Percentiles rank a stretch among this genome's conserved stretches.
These are phyloP conservation scores for Sebastolobus altivelis DNA, from an alignment of 2,797 vertebrate species.

Conservation along the genomic window DNA sequence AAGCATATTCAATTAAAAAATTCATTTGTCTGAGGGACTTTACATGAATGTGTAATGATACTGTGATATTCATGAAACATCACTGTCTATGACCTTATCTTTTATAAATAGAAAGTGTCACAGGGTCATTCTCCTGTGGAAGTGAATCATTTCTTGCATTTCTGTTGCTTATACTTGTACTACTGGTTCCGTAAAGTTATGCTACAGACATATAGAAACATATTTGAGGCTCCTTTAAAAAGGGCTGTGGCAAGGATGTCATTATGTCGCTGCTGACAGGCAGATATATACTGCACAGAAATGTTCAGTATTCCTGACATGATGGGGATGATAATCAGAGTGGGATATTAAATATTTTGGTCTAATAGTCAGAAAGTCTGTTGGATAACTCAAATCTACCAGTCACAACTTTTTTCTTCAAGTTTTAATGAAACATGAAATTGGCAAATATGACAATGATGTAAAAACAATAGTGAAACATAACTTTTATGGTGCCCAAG, in stretches of 20 bases:
- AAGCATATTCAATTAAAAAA: constrained; percentile 70
- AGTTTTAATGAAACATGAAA: background rate
- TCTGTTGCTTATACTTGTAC: background rate
- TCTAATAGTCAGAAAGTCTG: background rate
- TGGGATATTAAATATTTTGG: constrained; percentile 3
- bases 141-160: constrained; percentile 1
- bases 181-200: background rate
- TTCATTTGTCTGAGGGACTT: constrained; percentile 59
- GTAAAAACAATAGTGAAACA: background rate
- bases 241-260: background rate
- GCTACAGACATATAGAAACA: background rate
- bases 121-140: background rate
- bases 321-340: background rate
- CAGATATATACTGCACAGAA: background rate
- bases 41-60: constrained; percentile 66
- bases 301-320: background rate
- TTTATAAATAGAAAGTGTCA: constrained; percentile 44
- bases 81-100: constrained; percentile 42
- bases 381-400: background rate
- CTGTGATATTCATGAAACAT: constrained; percentile 65
- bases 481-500: background rate
- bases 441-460: background rate
- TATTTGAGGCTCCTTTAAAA: background rate
- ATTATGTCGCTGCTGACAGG: background rate
- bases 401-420: background rate